phyloP scores from a whole-genome alignment of 1,140 invertebrate genomes.

The Argopecten irradians region DNA sequence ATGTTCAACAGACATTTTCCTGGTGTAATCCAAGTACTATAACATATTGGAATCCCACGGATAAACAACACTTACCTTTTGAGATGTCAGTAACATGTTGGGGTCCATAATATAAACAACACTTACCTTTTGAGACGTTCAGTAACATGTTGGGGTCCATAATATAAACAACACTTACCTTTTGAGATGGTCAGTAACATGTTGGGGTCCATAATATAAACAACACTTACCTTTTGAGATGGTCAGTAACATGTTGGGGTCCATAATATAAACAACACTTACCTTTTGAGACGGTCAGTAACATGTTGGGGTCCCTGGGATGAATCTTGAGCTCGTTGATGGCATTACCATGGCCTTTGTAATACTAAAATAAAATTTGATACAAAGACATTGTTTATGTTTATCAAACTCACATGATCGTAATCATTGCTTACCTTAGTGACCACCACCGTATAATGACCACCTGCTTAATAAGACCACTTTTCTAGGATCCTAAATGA shows the following conservation, averaged over 20 bases:
- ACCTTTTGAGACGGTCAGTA: constrained; percentile 93
- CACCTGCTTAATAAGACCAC: too few relatives aligned
- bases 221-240: constrained; percentile 88
- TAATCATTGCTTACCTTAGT: too few relatives aligned
- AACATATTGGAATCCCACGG: too few relatives aligned
- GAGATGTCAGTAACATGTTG: too few relatives aligned
- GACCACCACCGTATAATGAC: too few relatives aligned
- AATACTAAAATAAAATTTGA: constrained; percentile 80
- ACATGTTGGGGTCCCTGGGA: constrained; percentile 90
- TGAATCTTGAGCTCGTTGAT: constrained; percentile 97
- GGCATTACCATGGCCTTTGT: constrained; percentile 92
- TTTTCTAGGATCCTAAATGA: too few relatives aligned
- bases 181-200: constrained; percentile 95
- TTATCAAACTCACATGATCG: too few relatives aligned
- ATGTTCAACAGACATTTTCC: too few relatives aligned
- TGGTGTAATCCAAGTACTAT: too few relatives aligned
- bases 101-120: not conserved
- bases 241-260: constrained; percentile 91
- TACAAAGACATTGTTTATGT: not conserved
- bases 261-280: not conserved
- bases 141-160: constrained; percentile 87
- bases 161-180: constrained; percentile 60
- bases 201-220: constrained; percentile 80
- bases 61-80: too few relatives aligned
- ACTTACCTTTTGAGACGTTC: constrained; percentile 89